Base-by-base conservation (phyloP, 64 coral and sea anemone species). In the Montipora capricornis region DNA sequence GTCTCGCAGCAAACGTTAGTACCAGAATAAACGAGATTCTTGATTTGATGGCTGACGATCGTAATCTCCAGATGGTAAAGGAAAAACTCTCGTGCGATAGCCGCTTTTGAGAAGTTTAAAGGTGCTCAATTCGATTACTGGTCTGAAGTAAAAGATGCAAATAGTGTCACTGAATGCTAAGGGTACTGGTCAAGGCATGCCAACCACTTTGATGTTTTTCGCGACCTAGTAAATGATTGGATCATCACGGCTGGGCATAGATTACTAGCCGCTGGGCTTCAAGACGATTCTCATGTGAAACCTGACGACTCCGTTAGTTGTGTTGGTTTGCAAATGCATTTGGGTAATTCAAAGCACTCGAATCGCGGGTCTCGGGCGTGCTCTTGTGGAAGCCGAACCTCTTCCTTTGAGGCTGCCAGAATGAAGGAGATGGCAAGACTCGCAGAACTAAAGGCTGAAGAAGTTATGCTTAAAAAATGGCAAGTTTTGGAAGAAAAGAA, bases 21-120 rank as follows among this genome's bases (percentile, higher is more conserved):
- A 57, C 53, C 6, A 57, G 11, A 11, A 8, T 11, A 57, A 19
- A 82, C n/a, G 22, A 44, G 59, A 37, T 66, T 6, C 1, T 44
- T 11, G 29, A 20, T 6, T 44, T 82, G 12, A 20, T 82, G 61
- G 13, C 20, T 0, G 80, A 66, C 15, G 57, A 82, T 10, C 22
- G 26, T 8, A 82, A 82, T 37, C 26, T 82, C 5, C 80, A 82
- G 26, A 20, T 45, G 14, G 80, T 82, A 4, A 82, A 82, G 44
- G 58, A 82, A 16, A 82, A 82, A 0, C 8, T 5, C 5, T 12
- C 5, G 2, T 6, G 8, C 13, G 1, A 10, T 46, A 26, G 24
- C 57, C 8, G 80, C 80, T 9, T 82, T 66, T 64, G 20, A 13
- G 3, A 44, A 10, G 15, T 62, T 82, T 44, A 13, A 12, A 14